A percentile compares a stretch with the other conserved stretches of the same genome.
Conservation (phyloP, 1,140 invertebrate species). For the Philopotamus ludificatus region DNA sequence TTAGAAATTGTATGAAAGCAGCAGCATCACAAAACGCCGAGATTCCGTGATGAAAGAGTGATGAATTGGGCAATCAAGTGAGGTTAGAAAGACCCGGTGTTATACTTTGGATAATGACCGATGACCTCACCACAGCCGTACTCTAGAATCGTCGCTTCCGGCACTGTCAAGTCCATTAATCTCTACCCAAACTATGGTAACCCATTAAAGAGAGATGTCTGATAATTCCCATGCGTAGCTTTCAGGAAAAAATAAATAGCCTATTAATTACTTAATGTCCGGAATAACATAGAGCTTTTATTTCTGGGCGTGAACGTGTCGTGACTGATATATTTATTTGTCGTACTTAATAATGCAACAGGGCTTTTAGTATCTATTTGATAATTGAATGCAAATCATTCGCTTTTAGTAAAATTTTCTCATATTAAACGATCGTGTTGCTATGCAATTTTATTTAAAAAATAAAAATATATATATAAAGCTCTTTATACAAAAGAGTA, state of each 20-base stretch:
- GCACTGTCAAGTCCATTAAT: neutral
- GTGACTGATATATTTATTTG: slow-evolving; percentile 9
- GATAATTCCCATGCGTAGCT: neutral
- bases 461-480: too few relatives aligned
- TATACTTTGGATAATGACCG: neutral
- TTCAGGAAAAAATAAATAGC: slow-evolving; percentile 17
- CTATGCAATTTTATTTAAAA: too few relatives aligned
- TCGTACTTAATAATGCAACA: neutral
- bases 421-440: too few relatives aligned
- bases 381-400: slow-evolving; percentile 13
- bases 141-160: neutral
- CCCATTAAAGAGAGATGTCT: neutral
- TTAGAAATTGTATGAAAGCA: too few relatives aligned
- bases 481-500: too few relatives aligned
- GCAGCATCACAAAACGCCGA: too few relatives aligned
- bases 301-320: neutral
- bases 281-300: neutral
- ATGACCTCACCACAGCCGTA: neutral
- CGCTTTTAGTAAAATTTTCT: too few relatives aligned
- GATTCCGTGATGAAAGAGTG: neutral
- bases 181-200: neutral
- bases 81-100: neutral
- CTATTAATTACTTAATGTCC: slow-evolving; percentile 10
- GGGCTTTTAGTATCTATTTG: slow-evolving; percentile 10
- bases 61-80: neutral